These are phyloP conservation scores for Anolis apletophallus DNA, from an alignment of 2,797 vertebrate species.

Conservation along the genomic window DNA sequence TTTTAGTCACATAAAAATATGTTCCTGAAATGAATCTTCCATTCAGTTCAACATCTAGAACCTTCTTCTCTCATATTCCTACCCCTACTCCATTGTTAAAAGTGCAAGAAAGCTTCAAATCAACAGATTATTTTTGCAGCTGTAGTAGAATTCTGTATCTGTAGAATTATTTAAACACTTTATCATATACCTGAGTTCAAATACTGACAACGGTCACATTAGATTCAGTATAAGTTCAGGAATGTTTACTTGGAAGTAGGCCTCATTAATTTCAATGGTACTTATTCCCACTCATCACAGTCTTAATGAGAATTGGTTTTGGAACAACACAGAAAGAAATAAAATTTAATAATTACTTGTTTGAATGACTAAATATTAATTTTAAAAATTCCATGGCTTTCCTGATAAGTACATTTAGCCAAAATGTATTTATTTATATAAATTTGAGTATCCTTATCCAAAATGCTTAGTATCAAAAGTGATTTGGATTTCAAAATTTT, in stretches of 20 bases:
- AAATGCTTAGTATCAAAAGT: too few species aligned
- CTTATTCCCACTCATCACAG: background rate
- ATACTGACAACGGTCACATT: too few species aligned
- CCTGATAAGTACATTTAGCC: background rate
- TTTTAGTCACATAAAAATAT: slow-evolving; percentile 10
- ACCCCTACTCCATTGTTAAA: background rate
- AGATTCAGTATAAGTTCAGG: background rate
- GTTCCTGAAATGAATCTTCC: slow-evolving; percentile 47
- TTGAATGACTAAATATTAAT: background rate
- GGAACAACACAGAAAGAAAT: background rate
- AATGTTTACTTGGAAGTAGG: background rate
- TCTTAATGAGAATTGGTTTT: background rate
- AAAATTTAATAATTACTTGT: background rate
- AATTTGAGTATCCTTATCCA: too few species aligned
- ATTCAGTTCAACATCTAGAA: slow-evolving; percentile 31
- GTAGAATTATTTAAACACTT: background rate
- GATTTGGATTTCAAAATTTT: too few species aligned
- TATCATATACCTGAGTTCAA: background rate
- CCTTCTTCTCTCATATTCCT: background rate
- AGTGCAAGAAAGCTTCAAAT: background rate
- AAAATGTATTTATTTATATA: too few species aligned
- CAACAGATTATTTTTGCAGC: too few species aligned
- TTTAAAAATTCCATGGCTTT: background rate
- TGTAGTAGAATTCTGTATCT: background rate
- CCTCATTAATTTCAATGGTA: background rate